Percentiles rank a stretch among this genome's conserved stretches.
phyloP scores from a whole-genome alignment of 53 echinoderm and acorn worm genomes.

The Echinarachnius parma region DNA sequence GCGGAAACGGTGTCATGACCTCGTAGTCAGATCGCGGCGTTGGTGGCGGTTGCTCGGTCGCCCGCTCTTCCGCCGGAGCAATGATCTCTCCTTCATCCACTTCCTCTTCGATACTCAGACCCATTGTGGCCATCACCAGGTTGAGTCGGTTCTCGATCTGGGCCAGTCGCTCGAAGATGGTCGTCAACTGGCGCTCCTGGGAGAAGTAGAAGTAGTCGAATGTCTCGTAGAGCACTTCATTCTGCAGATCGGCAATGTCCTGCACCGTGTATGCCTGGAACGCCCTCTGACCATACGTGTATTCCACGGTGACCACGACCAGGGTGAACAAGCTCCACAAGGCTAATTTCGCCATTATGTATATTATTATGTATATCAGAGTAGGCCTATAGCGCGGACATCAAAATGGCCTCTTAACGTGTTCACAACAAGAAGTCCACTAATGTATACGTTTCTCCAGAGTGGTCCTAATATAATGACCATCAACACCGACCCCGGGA shows the following conservation, averaged over 20 bases:
- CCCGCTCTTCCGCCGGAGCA: background rate
- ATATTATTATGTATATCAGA: background rate
- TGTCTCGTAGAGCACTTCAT: constrained; percentile 30
- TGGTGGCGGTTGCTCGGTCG: no score
- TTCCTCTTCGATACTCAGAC: background rate
- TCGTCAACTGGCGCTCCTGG: constrained; percentile 35
- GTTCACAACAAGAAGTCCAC: background rate
- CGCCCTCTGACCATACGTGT: constrained; percentile 10
- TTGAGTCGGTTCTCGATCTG: constrained; percentile 18
- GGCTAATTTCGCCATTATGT: constrained; percentile 4
- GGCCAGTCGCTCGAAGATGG: constrained; percentile 28
- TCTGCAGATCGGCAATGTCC: constrained; percentile 45
- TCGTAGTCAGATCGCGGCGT: constrained; percentile 12
- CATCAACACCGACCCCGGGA: background rate
- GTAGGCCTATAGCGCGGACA: constrained; percentile 2
- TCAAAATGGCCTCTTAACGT: background rate
- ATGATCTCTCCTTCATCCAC: constrained; percentile 17
- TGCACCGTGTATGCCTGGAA: constrained; percentile 36
- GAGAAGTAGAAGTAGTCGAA: constrained; percentile 39
- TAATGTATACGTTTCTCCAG: background rate
- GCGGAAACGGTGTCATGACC: constrained; percentile 16
- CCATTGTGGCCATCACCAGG: constrained; percentile 20
- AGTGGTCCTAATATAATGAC: background rate
- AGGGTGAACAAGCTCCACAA: constrained; percentile 1
- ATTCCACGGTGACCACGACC: constrained; percentile 1